A percentile compares a stretch with the other conserved stretches of the same genome.
These are phyloP conservation scores for Cancer borealis DNA, from an alignment of 2,888 invertebrate species.

Conservation along the genomic window DNA sequence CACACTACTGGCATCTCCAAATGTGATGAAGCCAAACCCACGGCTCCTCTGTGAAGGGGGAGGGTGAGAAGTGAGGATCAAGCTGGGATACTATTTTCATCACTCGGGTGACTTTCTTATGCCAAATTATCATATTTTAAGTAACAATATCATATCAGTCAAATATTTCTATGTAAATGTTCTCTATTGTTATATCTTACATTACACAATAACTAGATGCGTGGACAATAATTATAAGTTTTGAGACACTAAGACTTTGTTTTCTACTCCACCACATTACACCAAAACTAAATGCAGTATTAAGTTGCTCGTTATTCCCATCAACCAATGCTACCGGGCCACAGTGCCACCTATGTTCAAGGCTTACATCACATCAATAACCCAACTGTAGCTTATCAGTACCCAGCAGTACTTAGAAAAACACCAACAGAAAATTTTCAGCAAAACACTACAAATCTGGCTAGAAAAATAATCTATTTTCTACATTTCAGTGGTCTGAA, in stretches of 20 bases:
- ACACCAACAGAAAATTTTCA: conserved; percentile 63
- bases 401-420: conserved; percentile 68
- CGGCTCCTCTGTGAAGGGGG: conserved; percentile 88
- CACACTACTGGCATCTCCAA: conserved; percentile 93
- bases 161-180: not conserved
- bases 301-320: conserved; percentile 69
- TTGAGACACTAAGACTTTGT: conserved; percentile 59
- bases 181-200: conserved; percentile 44
- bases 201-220: conserved; percentile 55
- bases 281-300: conserved; percentile 70
- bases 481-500: conserved; percentile 60
- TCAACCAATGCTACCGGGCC: conserved; percentile 64
- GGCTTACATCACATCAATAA: conserved; percentile 71
- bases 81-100: not conserved
- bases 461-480: conserved; percentile 62
- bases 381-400: conserved; percentile 70
- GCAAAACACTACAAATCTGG: conserved; percentile 69
- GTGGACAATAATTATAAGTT: conserved; percentile 44
- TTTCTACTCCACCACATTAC: conserved; percentile 71
- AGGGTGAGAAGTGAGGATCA: not conserved
- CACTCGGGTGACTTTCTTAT: not conserved
- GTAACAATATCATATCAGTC: conserved; percentile 27
- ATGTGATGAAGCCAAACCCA: conserved; percentile 96
- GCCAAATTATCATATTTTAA: conserved; percentile 14
- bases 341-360: conserved; percentile 61